Evolutionary conservation across 2,113 vertebrate species (phyloP).

Genomic region (Aspidoscelis tigris): DNA sequence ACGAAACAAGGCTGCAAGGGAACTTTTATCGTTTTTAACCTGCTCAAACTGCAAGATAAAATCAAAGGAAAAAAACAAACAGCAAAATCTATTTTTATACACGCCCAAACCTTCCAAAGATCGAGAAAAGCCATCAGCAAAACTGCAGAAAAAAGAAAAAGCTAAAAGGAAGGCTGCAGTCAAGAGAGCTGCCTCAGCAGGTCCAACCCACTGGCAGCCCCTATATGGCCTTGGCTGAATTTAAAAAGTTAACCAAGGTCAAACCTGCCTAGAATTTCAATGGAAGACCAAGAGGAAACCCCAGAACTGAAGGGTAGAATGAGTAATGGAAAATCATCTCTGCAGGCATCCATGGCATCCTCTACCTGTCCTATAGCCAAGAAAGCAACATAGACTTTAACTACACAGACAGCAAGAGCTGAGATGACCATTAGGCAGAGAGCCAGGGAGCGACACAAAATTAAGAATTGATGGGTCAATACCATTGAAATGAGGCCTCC

Average conservation of each 20-base stretch:
- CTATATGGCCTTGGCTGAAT: no score
- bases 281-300: no score
- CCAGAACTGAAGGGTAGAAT: no score
- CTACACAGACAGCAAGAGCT: neutral
- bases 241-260: slow-evolving; percentile 29
- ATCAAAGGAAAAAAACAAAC: slow-evolving; percentile 36
- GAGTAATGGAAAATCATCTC: neutral
- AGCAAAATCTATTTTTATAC: slow-evolving; percentile 37
- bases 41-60: neutral
- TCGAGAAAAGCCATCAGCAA: slow-evolving; percentile 57
- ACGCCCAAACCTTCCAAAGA: neutral
- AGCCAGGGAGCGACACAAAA: slow-evolving; percentile 39
- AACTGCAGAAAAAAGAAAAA: neutral
- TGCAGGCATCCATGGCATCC: neutral
- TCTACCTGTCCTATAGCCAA: no score
- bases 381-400: no score
- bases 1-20: neutral
- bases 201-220: no score
- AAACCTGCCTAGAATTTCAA: no score
- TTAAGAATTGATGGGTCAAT: slow-evolving; percentile 34
- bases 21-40: slow-evolving; percentile 26
- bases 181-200: slow-evolving; percentile 58
- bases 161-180: slow-evolving; percentile 35
- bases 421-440: no score
- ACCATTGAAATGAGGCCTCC: slow-evolving; percentile 59